Evolutionary conservation across 2,113 vertebrate genomes (phyloP), one percentile per base, ranked within the genome.

Genomic region (Ceyx cyanopectus): DNA sequence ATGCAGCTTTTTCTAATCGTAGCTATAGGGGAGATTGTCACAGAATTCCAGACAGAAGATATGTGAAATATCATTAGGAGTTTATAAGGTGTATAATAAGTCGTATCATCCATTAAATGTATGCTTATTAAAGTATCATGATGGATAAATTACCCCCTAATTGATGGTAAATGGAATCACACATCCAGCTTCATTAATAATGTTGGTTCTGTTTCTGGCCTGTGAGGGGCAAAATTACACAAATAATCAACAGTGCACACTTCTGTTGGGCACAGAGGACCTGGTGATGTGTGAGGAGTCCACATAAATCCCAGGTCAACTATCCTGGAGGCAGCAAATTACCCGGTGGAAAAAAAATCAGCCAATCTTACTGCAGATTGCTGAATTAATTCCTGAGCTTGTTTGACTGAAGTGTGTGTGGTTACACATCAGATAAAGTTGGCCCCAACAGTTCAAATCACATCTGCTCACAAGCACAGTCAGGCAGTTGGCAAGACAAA

Each of bases 61-160:
- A 30, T 70, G 75, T 92, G 87, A 87, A 94, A 91, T 78, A 84
- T 65, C 61, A 79, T 87, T 93, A 89, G 53, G 74, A 81, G 63
- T 80, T 92, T 87, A 77, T 87, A 93, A 89, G 60, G 67, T 91
- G 87, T 87, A 56, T 94, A 89, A 76, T 93, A 96, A 92, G 86
- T 91, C 63, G 32, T 62, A 95, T 79, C 78, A 92, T 74, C 78
- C 89, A 85, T 93, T 95, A 96, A 93, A 77, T 85, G 21, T 29
- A 63, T 12, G 75, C 91, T 92, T 89, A 53, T 92, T 95, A 82
- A 92, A 80, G 48, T 76, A 72, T 73, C 63, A 15, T 22, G 72
- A 77, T 78, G 89, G 81, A 80, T 89, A 74, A 89, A 85, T 94
- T 91, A 48, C 27, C 48, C 60, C 79, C 26, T 77, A 82, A 40